Conservation (phyloP, 2,888 invertebrate species). For the Lysandra bellargus region DNA sequence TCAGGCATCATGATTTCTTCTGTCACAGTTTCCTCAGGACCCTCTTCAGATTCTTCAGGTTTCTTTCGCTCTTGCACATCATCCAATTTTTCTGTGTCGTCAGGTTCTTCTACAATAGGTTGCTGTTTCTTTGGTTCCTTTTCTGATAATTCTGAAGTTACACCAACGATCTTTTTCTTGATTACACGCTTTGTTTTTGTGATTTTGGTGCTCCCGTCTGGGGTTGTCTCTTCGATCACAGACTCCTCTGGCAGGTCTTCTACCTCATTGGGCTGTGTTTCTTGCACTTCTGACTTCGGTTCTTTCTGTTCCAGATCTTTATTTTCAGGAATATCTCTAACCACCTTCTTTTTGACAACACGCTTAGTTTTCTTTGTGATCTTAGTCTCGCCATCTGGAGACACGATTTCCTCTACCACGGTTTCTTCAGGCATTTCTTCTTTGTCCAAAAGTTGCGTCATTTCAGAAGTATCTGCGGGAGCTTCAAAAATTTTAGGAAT, state of each 20-base stretch:
- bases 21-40: no score
- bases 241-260: constrained; percentile 40
- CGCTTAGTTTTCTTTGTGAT: constrained; percentile 41
- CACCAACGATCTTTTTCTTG: no score
- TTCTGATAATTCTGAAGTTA: no score
- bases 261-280: constrained; percentile 43
- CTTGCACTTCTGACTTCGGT: constrained; percentile 48
- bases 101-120: no score
- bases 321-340: constrained; percentile 41
- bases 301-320: constrained; percentile 48
- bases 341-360: constrained; percentile 53
- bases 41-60: no score
- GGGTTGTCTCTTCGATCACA: no score
- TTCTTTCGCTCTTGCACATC: no score
- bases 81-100: no score
- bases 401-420: constrained; percentile 53
- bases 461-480: constrained; percentile 39
- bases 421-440: constrained; percentile 46
- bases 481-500: neutral
- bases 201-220: no score
- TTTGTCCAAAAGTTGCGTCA: constrained; percentile 40
- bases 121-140: no score
- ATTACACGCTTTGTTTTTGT: no score
- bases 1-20: no score
- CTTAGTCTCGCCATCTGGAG: constrained; percentile 47